Evolutionary conservation across 2,113 vertebrate genomes (phyloP).

Genomic region (Channa argus): DNA sequence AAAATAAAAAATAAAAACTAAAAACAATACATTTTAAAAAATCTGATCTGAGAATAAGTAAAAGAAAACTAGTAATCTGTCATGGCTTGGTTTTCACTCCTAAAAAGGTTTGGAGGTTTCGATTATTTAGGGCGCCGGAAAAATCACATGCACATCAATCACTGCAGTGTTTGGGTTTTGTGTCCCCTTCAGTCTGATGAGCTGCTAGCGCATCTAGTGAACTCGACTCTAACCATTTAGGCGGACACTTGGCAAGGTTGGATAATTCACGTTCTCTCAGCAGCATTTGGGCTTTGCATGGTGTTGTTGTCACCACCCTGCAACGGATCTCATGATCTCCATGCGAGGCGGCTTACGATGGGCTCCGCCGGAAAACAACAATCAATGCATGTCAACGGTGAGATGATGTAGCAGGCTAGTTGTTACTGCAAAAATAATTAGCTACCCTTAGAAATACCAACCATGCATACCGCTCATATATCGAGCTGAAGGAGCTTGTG

Average conservation of each 20-base stretch:
- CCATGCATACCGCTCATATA: fast-evolving
- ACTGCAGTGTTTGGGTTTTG: conserved; percentile 33
- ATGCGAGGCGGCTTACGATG: background rate
- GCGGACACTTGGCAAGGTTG: too few relatives aligned
- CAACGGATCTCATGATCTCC: background rate
- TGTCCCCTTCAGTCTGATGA: conserved; percentile 3
- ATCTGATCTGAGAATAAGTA: background rate
- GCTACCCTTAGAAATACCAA: conserved; percentile 11
- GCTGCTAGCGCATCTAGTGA: background rate
- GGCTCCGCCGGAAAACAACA: conserved; percentile 39
- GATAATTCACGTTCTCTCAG: background rate
- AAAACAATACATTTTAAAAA: too few relatives aligned
- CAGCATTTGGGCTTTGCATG: background rate
- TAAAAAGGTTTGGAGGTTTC: too few relatives aligned
- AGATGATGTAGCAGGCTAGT: conserved; percentile 51
- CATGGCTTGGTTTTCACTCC: too few relatives aligned
- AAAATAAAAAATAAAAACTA: too few relatives aligned
- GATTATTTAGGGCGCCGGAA: too few relatives aligned
- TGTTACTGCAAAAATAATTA: conserved; percentile 11
- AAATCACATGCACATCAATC: conserved; percentile 4
- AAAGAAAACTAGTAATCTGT: too few relatives aligned
- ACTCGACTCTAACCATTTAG: conserved; percentile 2
- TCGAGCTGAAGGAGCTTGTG: too few relatives aligned
- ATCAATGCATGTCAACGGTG: conserved; percentile 43
- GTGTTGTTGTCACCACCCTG: background rate